Evolutionary conservation across 2,888 invertebrate genomes (phyloP).

Genomic region (Ichneumon xanthorius): DNA sequence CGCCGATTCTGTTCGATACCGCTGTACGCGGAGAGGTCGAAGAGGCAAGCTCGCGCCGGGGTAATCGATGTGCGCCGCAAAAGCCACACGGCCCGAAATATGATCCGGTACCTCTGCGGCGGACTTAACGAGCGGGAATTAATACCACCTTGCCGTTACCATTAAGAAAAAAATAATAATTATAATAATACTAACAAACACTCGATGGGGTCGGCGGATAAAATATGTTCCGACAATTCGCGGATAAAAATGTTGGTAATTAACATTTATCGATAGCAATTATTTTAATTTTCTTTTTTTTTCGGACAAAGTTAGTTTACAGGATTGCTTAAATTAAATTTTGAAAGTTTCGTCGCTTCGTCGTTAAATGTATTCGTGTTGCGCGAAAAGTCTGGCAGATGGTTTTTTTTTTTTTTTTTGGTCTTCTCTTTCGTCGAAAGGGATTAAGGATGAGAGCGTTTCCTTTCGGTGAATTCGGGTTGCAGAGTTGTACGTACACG

Average conservation of each 20-base stretch:
- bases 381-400: conserved; percentile 34
- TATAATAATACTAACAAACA: background rate
- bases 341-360: background rate
- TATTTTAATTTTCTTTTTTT: background rate
- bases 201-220: background rate
- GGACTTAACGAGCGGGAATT: conserved; percentile 60
- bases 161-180: background rate
- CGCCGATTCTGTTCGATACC: background rate
- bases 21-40: conserved; percentile 29
- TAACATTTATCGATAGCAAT: background rate
- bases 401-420: background rate
- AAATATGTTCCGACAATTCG: background rate
- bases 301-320: too few species aligned
- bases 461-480: conserved; percentile 33
- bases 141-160: conserved; percentile 45
- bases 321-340: background rate
- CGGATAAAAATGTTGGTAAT: too few species aligned
- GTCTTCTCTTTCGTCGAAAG: background rate
- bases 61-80: conserved; percentile 56
- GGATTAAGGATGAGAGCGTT: conserved; percentile 44
- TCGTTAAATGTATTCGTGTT: conserved; percentile 11
- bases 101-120: conserved; percentile 52
- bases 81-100: conserved; percentile 61
- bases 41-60: conserved; percentile 41
- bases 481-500: too few species aligned